Base-by-base conservation (phyloP, 1,140 invertebrate species). In the Zophobas atratus region DNA sequence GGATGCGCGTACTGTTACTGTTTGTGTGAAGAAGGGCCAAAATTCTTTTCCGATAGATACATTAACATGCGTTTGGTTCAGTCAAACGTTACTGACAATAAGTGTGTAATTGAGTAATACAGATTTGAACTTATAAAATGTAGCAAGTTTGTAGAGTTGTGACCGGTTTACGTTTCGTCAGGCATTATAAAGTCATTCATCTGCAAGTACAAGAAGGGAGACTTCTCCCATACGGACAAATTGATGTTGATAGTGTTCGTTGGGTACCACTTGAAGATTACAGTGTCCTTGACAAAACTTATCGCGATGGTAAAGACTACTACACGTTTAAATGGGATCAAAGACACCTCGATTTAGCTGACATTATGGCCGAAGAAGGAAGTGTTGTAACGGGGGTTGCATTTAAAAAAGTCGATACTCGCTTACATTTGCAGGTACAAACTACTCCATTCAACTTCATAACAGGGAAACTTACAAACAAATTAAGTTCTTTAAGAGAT, bases 1-100 rank as follows among this genome's bases (percentile, higher is more conserved):
- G 94, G 96, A 84, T 96, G 95, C 87, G 94, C 94, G 38, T 96
- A 96, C 84, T 97, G 95, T 84, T 91, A 96, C 82, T 97, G 95
- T 82, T 88, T 93, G 39, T 97, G 95, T 85, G 95, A 96, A 83
- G 94, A 95, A 82, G 6, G 49, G 2, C 86, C 89, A 70, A 90
- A 90, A 38, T 60, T 87, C 0, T 88, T 87, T 88, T 20, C 20
- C 20, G 20, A 20, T 20, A 20, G 20, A 20, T 20, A 20, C 20
- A 20, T 20, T 20, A 20, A 20, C 20, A 20, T 20, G 20, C 20
- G 20, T 20, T 20, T 20, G 20, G 20, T 20, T 20, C 20, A 20
- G 1, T 89, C 94, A 2, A 51, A 51, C 33, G 33, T 51, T 20
- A 51, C 8, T 8, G 89, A 96, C 83, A 84, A 51, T 32, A 51